Evolutionary conservation across 2,888 invertebrate genomes (phyloP), one percentile per base, ranked within the genome.

Genomic region (Stenolophus ochropezus): DNA sequence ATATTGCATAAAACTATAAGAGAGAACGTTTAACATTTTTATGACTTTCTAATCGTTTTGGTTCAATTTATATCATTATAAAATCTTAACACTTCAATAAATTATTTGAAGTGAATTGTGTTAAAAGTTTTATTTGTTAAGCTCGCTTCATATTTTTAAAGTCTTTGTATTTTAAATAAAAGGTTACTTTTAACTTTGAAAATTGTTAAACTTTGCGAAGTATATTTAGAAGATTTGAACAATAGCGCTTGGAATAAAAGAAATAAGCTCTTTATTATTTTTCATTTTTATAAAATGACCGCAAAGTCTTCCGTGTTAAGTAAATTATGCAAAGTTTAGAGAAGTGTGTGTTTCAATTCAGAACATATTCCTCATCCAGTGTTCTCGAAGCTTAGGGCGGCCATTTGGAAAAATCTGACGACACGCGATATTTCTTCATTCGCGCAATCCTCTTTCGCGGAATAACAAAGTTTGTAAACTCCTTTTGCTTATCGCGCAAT

Each of bases 401-500:
- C 25, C 78, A 78, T 27, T 65, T 23, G 69, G 69, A 78, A 78
- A 69, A 69, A 42, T 69, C 33, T 33, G 65, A 11, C 65, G 65
- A 69, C 33, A 42, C 47, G 42, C 42, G 51, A 78, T 69, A 78
- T 23, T 65, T 78, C 76, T 69, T 65, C 78, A 69, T 78, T 27
- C 69, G 47, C 47, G 20, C 18, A 77, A 47, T 77, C 21, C 33
- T 69, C 33, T 79, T 27, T 49, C 74, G 53, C 53, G 21, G 61
- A 21, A 79, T 51, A n/a, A 5, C 27, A 79, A 71, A 79, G 69
- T 79, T 71, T 53, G 25, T 33, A 71, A 73, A 73, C 20, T 56
- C 20, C 53, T 73, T 80, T 80, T 73, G 53, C 73, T 73, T 73
- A 73, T 80, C 73, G 33, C 51, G 71, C 42, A 80, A 58, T 80